Percentiles rank a stretch among this genome's conserved stretches.
Evolutionary conservation across 1,140 invertebrate genomes (phyloP).

Genomic region (Euwallacea similis): DNA sequence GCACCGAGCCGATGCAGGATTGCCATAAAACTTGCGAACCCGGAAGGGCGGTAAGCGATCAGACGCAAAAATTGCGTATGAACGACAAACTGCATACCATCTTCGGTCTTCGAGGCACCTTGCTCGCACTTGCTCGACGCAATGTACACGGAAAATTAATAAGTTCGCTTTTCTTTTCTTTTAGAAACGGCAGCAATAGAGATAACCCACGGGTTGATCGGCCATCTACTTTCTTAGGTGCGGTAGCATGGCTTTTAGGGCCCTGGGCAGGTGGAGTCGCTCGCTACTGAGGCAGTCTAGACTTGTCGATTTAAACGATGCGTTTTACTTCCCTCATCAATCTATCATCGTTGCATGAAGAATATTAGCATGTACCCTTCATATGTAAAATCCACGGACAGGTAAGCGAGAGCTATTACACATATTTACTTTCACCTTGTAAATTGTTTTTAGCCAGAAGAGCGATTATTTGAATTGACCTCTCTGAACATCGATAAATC

Average conservation of each 20-base stretch:
- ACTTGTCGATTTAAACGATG: neutral
- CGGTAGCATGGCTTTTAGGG: neutral
- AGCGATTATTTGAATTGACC: too few relatives aligned
- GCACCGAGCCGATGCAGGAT: neutral
- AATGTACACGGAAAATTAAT: slow-evolving; percentile 29
- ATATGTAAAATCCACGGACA: too few relatives aligned
- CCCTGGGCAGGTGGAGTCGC: neutral
- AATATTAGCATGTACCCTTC: too few relatives aligned
- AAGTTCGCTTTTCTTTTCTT: slow-evolving; percentile 28
- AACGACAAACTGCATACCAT: slow-evolving; percentile 32
- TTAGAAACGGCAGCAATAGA: slow-evolving; percentile 1
- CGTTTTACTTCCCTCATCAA: neutral
- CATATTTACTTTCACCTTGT: too few relatives aligned
- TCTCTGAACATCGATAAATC: too few relatives aligned
- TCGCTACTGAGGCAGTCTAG: slow-evolving; percentile 5
- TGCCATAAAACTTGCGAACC: slow-evolving; percentile 15
- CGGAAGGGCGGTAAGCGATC: slow-evolving; percentile 15
- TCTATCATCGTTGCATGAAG: neutral
- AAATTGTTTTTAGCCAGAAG: too few relatives aligned
- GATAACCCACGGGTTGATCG: slow-evolving; percentile 14
- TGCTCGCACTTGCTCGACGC: slow-evolving; percentile 7
- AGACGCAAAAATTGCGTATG: slow-evolving; percentile 30
- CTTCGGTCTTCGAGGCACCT: slow-evolving; percentile 33
- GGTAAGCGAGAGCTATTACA: too few relatives aligned
- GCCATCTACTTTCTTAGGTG: slow-evolving; percentile 6